Evolutionary conservation across 2,888 invertebrate genomes (phyloP).

Genomic region (Thymelicus sylvestris): DNA sequence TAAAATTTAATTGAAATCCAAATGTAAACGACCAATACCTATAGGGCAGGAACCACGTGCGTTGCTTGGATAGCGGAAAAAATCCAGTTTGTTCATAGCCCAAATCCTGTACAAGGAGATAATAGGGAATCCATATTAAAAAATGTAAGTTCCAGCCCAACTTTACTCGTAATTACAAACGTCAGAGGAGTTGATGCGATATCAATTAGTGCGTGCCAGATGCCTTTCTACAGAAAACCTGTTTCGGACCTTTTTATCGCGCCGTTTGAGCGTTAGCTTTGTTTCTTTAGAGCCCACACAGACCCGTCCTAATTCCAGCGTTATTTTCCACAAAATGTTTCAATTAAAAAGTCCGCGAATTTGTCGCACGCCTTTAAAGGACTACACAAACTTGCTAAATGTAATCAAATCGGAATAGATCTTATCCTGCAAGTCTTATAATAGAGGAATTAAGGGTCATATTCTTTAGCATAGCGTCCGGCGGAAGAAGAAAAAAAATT

Average conservation of each 20-base stretch:
- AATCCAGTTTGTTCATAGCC: background rate
- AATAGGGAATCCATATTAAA: slow-evolving; percentile 39
- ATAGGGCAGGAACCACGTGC: too few species aligned
- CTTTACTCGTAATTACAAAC: slow-evolving; percentile 59
- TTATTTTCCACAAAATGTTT: slow-evolving; percentile 26
- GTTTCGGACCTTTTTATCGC: slow-evolving; percentile 72
- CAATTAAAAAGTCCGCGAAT: slow-evolving; percentile 34
- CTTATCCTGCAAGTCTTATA: background rate
- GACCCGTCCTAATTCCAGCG: slow-evolving; percentile 39
- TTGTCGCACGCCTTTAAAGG: slow-evolving; percentile 10
- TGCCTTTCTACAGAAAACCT: slow-evolving; percentile 74
- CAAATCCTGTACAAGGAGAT: background rate
- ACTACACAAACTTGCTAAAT: background rate
- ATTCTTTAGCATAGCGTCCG: slow-evolving; percentile 47
- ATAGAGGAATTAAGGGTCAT: background rate
- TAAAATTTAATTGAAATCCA: too few species aligned
- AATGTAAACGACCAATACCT: too few species aligned
- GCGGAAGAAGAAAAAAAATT: slow-evolving; percentile 57
- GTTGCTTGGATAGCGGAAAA: too few species aligned
- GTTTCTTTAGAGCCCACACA: slow-evolving; percentile 55
- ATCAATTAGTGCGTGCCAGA: slow-evolving; percentile 80
- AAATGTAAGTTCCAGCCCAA: slow-evolving; percentile 42
- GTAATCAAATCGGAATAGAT: background rate
- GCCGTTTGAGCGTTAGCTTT: slow-evolving; percentile 60
- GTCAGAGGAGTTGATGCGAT: slow-evolving; percentile 69